Base-by-base conservation (phyloP, 2,113 vertebrate species). In the Zonotrichia leucophrys region DNA sequence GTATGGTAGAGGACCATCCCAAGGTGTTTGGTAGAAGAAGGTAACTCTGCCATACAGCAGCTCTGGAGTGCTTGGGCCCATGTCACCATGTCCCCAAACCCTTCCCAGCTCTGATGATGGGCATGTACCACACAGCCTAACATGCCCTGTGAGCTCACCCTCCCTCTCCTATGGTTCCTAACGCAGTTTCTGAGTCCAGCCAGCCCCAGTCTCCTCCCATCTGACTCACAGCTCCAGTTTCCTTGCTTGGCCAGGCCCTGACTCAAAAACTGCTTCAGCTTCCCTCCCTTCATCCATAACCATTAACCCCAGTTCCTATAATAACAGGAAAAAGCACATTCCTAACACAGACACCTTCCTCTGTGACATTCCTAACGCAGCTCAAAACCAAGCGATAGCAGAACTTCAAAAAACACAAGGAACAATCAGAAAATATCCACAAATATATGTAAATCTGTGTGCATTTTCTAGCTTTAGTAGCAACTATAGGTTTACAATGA, bases 291-390 rank as follows among this genome's bases (percentile, higher is more conserved):
- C 91, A 89, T 94, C 89, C 83, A 93, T 28, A 52, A 83, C 80
- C 64, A 83, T 94, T 92, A 91, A 97, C 80, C 83, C 47, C 73
- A 89, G 96, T 97, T 97, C 94, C 95, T 97, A 89, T 39, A 95
- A 97, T 94, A 97, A 97, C 96, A 97, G 96, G 96, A 97, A 97
- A 96, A 95, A 95, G 91, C 92, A 87, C 95, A 97, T 97, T 97
- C 92, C 95, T 94, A 56, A 92, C 91, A 46, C 50, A 4, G 31
- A 77, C 86, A 96, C 92, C 76, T 97, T 97, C 95, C 96, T 96
- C 60, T 93, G 66, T 58, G 56, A 81, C 95, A 96, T 81, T 81
- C 60, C 73, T 75, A 89, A 60, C 0, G 0, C 52, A 75, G 69
- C 30, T 90, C 79, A 60, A 89, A 93, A 93, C 59, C 25, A n/a